Base-by-base conservation (phyloP, 2,888 invertebrate species). In the Tiphia femorata region DNA sequence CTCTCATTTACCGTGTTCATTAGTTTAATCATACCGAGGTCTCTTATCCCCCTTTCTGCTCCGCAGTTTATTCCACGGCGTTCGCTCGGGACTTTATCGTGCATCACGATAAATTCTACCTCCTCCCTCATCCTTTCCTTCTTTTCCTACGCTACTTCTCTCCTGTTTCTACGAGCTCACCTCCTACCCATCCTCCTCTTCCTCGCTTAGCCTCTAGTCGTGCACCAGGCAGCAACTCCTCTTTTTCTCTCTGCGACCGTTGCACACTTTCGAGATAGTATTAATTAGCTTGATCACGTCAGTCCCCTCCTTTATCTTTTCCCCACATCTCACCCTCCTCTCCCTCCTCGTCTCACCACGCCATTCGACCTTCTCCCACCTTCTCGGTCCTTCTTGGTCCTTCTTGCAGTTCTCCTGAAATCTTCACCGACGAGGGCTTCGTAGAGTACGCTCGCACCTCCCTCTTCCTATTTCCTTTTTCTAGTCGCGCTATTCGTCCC, bases 201-300 rank as follows among this genome's bases (percentile, higher is more conserved):
- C n/a, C n/a, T n/a, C n/a, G n/a, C n/a, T n/a, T n/a, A n/a, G n/a
- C n/a, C n/a, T n/a, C n/a, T n/a, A n/a, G n/a, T n/a, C n/a, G n/a
- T n/a, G n/a, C n/a, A n/a, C n/a, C n/a, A n/a, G 33, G 16, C 33
- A 8, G 25, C 25, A 35, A 49, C 37, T 48, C 38, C 14, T 50
- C 41, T 43, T 41, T 30, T 20, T 37, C 35, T n/a, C n/a, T n/a
- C 38, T 1, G 10, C 16, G 20, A 19, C 4, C 43, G 16, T n/a
- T n/a, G 6, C 25, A 43, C 37, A 55, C 60, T 40, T 52, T 49
- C 40, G 47, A 61, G 61, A 70, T 63, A 60, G 54, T 66, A 68
- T 69, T 68, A 69, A 68, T 65, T 69, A 69, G 63, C 58, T 48
- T 27, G 58, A 66, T 68, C 67, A 43, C 48, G 54, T 54, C 42